A percentile compares a stretch with the other conserved stretches of the same genome.
phyloP scores from a whole-genome alignment of 2,113 vertebrate genomes.

The Phodopus roborovskii region DNA sequence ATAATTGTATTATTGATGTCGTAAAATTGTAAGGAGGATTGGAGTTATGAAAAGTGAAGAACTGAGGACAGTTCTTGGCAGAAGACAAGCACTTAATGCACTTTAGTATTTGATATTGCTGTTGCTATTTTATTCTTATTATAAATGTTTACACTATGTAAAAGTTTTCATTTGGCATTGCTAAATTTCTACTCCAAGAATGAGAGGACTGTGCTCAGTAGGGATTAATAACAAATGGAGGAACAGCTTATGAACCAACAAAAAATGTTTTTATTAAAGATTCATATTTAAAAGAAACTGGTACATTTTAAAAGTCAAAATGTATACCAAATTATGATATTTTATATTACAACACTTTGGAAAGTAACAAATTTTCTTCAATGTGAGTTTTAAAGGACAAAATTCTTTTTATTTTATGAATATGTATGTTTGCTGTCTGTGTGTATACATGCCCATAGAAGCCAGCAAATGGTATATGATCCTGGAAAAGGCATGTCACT shows the following conservation, averaged over 20 bases:
- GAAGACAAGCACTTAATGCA: neutral
- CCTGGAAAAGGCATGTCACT: neutral
- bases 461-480: neutral
- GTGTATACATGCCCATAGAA: neutral
- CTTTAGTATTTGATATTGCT: neutral
- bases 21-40: neutral
- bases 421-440: neutral
- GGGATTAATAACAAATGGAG: neutral
- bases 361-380: conserved; percentile 13
- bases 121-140: neutral
- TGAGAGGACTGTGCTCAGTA: neutral
- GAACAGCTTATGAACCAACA: neutral
- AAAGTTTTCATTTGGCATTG: neutral
- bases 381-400: neutral
- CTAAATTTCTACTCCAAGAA: neutral
- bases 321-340: neutral
- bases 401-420: neutral
- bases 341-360: neutral
- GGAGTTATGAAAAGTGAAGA: neutral
- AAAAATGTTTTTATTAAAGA: neutral
- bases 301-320: neutral
- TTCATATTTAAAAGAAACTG: conserved; percentile 10
- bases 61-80: neutral
- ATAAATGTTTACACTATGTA: neutral
- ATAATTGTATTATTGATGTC: neutral